phyloP scores from a whole-genome alignment of 2,797 vertebrate genomes.

The Sebastes cheni region DNA sequence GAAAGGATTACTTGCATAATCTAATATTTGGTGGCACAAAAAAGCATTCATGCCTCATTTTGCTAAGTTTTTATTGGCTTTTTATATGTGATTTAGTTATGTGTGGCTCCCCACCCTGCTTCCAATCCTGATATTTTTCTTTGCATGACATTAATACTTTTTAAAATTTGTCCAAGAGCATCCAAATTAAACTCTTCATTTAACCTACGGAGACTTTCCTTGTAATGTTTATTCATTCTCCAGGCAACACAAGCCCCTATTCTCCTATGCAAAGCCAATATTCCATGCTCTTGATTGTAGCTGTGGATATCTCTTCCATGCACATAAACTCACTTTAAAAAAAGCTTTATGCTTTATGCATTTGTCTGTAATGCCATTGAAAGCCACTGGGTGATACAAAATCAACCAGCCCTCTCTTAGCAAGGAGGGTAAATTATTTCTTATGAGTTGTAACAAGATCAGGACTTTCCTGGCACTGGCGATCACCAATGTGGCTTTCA shows the following conservation, averaged over 20 bases:
- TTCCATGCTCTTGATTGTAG: conserved; percentile 2
- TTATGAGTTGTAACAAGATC: conserved; percentile 35
- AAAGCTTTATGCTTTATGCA: not conserved
- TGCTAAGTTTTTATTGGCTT: conserved; percentile 80
- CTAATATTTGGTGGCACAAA: conserved; percentile 81
- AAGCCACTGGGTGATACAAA: conserved; percentile 4
- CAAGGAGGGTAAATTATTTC: conserved; percentile 20
- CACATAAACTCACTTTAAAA: conserved; percentile 21
- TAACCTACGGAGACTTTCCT: conserved; percentile 2
- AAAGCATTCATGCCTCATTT: conserved; percentile 81
- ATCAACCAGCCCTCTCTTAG: conserved; percentile 39
- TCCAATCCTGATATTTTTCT: conserved; percentile 77
- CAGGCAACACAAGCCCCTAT: conserved; percentile 17
- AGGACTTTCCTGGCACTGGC: conserved; percentile 20
- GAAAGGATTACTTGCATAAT: conserved; percentile 80
- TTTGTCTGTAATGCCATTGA: not conserved
- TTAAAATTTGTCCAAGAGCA: conserved; percentile 48
- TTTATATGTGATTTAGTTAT: conserved; percentile 77
- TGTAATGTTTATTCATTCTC: conserved; percentile 16
- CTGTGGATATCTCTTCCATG: conserved; percentile 14
- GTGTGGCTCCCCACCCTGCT: conserved; percentile 51
- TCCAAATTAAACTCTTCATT: conserved; percentile 45
- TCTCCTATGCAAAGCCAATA: conserved; percentile 10
- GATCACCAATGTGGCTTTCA: conserved; percentile 19
- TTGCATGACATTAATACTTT: conserved; percentile 75